Base-by-base conservation (phyloP, 1,140 invertebrate genomes). In the Ceratina japonica region DNA sequence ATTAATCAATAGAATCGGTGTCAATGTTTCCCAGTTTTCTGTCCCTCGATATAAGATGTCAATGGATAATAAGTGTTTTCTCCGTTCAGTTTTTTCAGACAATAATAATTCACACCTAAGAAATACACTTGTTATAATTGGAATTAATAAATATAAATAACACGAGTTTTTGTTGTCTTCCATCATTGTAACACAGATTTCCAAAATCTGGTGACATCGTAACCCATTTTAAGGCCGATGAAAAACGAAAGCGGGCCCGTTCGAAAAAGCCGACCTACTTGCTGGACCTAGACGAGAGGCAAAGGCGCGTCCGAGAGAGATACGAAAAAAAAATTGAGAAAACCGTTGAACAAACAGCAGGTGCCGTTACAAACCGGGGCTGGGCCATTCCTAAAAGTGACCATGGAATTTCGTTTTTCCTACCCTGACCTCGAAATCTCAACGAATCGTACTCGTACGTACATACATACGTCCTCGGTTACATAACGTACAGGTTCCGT, bases 221-320 rank as follows among this genome's bases (percentile, higher is more conserved):
- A 62, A 52, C 18, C 44, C 27, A 44, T 44, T 74, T 64, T 8
- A 24, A 24, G 8, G 10, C 13, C 0, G 13, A 54, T 20, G 51
- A 31, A 22, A 61, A 49, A 51, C 13, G 18, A 15, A n/a, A 16
- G 18, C 27, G 8, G 54, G 24, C 8, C 10, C 3, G 15, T 37
- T 52, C 58, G n/a, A 37, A 61, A 62, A 62, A 52, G 4, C 0
- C 18, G 66, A 20, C 75, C 75, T 22, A 77, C 75, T 77, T 77
- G 3, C 15, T 16, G n/a, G 12, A 44, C 16, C 27, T 22, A 15
- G 12, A 49, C 24, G 58, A 71, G 37, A 70, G 58, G 75, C n/a
- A 20, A 70, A 31, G 15, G 27, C 15, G n/a, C 16, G 18, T 51
- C 1, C 16, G n/a, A 8, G 8, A 15, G 7, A 52, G 5, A 3